Evolutionary conservation across 2,113 vertebrate genomes (phyloP).

Genomic region (Melanotaenia duboulayi): DNA sequence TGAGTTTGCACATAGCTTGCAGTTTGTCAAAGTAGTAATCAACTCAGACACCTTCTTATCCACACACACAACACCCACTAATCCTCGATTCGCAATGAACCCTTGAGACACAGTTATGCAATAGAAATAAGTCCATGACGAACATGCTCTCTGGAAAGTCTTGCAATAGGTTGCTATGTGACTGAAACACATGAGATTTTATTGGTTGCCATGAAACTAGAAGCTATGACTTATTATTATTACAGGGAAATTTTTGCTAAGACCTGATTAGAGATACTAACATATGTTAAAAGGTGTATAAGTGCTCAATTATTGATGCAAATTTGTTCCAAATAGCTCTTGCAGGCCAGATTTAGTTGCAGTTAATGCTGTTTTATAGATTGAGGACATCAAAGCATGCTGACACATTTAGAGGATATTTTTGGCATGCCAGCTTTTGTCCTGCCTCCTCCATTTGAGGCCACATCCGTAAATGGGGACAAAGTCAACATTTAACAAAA

Average conservation of each 20-base stretch:
- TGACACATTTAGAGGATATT: constrained; percentile 67
- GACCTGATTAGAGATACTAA: neutral
- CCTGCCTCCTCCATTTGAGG: constrained; percentile 48
- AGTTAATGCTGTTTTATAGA: neutral
- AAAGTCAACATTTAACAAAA: neutral
- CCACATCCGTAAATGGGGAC: constrained; percentile 58
- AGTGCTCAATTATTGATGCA: neutral
- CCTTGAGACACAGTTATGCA: constrained; percentile 63
- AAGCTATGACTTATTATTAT: constrained; percentile 6
- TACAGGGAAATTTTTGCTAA: neutral
- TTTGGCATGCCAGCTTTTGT: constrained; percentile 36
- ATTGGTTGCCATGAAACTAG: constrained; percentile 42
- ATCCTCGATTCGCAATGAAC: constrained; percentile 60
- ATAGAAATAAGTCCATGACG: constrained; percentile 55
- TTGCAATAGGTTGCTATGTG: constrained; percentile 48
- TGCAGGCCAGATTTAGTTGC: neutral
- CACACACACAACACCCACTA: constrained; percentile 44
- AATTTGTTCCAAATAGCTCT: neutral
- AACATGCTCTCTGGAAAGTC: constrained; percentile 39
- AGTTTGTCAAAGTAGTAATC: constrained; percentile 31
- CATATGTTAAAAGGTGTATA: neutral
- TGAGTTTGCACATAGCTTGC: neutral
- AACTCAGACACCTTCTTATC: constrained; percentile 56
- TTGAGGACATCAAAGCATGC: constrained; percentile 13
- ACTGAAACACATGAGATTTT: constrained; percentile 32